phyloP scores from a whole-genome alignment of 2,113 vertebrate genomes.

The Cromileptes altivelis region DNA sequence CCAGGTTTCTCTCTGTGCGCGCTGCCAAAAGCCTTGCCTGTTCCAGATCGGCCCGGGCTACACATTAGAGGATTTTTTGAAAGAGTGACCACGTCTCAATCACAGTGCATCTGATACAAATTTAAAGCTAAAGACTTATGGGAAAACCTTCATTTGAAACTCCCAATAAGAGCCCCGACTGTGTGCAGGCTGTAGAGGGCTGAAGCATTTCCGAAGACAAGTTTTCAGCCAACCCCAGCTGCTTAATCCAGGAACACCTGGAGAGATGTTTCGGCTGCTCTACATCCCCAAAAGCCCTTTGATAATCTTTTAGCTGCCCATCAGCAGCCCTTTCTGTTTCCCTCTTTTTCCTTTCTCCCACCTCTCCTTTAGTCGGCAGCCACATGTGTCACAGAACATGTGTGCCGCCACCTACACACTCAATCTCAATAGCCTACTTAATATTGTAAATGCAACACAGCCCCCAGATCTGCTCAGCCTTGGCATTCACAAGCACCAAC shows the following conservation, averaged over 20 bases:
- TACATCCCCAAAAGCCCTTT: slow-evolving; percentile 56
- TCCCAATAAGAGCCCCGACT: background rate
- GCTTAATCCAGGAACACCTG: slow-evolving; percentile 59
- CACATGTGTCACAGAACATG: slow-evolving; percentile 78
- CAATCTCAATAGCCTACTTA: slow-evolving; percentile 76
- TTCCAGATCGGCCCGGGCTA: slow-evolving; percentile 32
- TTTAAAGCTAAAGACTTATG: slow-evolving; percentile 14
- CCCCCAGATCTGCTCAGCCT: slow-evolving; percentile 74
- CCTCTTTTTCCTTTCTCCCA: slow-evolving; percentile 11
- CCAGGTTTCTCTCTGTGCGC: slow-evolving; percentile 27
- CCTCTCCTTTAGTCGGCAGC: slow-evolving; percentile 56
- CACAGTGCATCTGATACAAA: slow-evolving; percentile 23
- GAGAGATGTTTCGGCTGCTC: slow-evolving; percentile 49
- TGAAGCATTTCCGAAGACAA: slow-evolving; percentile 2
- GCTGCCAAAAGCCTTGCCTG: slow-evolving; percentile 43
- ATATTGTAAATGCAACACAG: slow-evolving; percentile 78
- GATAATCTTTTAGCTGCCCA: slow-evolving; percentile 69
- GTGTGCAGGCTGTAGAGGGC: background rate
- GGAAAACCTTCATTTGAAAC: slow-evolving; percentile 15
- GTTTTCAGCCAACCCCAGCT: slow-evolving; percentile 22
- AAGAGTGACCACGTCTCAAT: slow-evolving; percentile 27
- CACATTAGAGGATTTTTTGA: slow-evolving; percentile 36
- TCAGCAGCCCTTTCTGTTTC: slow-evolving; percentile 41
- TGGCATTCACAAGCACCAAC: slow-evolving; percentile 61
- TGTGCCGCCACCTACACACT: slow-evolving; percentile 80